phyloP scores from a whole-genome alignment of 2,888 invertebrate genomes.

The Caprella mutica region DNA sequence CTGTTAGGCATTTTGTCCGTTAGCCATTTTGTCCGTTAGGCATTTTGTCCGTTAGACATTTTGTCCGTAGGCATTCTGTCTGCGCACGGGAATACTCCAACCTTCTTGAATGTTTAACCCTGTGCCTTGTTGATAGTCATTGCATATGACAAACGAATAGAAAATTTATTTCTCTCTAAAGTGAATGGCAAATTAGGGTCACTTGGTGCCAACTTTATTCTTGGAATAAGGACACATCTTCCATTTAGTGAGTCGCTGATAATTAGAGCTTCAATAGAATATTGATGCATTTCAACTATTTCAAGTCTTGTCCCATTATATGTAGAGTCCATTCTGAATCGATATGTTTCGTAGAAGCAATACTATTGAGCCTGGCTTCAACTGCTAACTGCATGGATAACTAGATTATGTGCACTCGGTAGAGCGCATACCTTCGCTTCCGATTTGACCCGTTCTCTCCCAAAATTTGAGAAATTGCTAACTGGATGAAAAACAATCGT shows the following conservation, averaged over 20 bases:
- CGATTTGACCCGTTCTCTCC: too few relatives aligned
- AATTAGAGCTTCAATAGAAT: neutral
- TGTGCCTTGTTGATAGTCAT: constrained; percentile 4
- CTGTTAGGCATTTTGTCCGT: too few relatives aligned
- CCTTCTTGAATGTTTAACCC: constrained; percentile 1
- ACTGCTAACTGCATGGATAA: too few relatives aligned
- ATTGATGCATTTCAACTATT: neutral
- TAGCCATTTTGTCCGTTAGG: too few relatives aligned
- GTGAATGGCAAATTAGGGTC: neutral
- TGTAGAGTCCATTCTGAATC: neutral
- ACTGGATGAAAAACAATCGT: too few relatives aligned
- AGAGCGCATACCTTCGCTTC: too few relatives aligned
- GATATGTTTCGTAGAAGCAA: constrained; percentile 2
- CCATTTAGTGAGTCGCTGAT: neutral
- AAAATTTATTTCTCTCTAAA: neutral
- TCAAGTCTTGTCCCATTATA: neutral
- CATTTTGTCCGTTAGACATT: too few relatives aligned
- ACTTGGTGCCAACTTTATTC: neutral
- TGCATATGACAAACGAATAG: neutral
- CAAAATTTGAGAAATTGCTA: too few relatives aligned
- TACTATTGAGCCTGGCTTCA: neutral
- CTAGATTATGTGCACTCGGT: too few relatives aligned
- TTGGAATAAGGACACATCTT: neutral
- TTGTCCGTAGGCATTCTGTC: too few relatives aligned
- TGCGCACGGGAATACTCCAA: too few relatives aligned